These are phyloP conservation scores for Scatophagus argus DNA, from an alignment of 2,113 vertebrate genomes.

Conservation along the genomic window DNA sequence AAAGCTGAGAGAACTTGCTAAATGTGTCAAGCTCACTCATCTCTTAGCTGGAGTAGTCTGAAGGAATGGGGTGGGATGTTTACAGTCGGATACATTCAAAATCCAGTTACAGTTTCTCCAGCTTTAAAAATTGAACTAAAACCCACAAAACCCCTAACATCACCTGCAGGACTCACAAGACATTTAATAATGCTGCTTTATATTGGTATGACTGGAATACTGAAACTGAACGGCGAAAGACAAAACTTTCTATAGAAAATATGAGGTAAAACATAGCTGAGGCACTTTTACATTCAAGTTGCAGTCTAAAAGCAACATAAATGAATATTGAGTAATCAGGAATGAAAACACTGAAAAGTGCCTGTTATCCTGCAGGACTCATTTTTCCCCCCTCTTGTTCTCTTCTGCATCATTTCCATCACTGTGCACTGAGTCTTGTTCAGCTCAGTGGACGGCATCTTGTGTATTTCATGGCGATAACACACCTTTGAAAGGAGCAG, in stretches of 20 bases:
- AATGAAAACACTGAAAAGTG: not conserved
- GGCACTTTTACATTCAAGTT: not conserved
- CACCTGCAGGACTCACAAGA: not conserved
- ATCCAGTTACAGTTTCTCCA: too few relatives aligned
- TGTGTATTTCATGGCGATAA: not conserved
- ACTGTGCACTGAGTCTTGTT: not conserved
- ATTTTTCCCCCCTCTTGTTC: not conserved
- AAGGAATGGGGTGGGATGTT: too few relatives aligned
- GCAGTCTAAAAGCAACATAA: not conserved
- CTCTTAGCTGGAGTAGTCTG: too few relatives aligned
- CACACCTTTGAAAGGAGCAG: not conserved
- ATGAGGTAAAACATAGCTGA: not conserved
- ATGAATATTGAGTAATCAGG: not conserved
- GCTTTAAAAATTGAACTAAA: not conserved
- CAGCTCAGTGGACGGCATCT: not conserved
- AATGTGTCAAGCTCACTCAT: too few relatives aligned
- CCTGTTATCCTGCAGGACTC: not conserved
- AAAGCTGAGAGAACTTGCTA: too few relatives aligned
- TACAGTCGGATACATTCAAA: too few relatives aligned
- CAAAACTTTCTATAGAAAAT: not conserved
- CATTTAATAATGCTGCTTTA: too few relatives aligned
- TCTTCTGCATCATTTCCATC: not conserved
- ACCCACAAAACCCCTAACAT: not conserved
- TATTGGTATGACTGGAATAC: too few relatives aligned
- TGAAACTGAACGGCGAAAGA: not conserved